Evolutionary conservation across 2,113 vertebrate species (phyloP), one percentile per base, ranked within the genome.

Genomic region (Gadus macrocephalus): DNA sequence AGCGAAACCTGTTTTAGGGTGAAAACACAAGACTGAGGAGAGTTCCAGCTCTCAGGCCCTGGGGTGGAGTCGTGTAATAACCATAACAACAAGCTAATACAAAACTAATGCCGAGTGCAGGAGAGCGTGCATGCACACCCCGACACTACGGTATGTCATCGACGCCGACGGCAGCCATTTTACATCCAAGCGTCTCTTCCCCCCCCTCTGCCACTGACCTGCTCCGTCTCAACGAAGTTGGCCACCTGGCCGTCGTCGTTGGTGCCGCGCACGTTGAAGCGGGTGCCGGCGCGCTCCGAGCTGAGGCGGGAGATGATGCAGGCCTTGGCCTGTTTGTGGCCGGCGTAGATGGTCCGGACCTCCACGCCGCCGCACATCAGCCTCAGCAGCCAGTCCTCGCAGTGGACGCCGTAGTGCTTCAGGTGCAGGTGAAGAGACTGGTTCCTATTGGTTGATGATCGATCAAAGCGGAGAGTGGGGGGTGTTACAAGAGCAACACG

Each of bases 331-430:
- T 99, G 97, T 83, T 96, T 97, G 85, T 99, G 97, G 14, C 96
- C 97, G 0, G 97, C 96, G 73, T 99, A 98, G 86, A 99, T 97
- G 2, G 97, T 99, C 74, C 97, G 91, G 82, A 99, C 92, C 89
- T 98, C 97, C 62, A 99, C 97, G 25, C 97, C 97, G 0, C 97
- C 97, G 65, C 97, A 99, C 97, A 99, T 98, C 77, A 98, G 92
- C 14, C 96, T 93, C 68, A 99, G 79, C 65, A 98, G 75, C 97
- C 97, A 99, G 80, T 98, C 96, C 0, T 96, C 96, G 66, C 97
- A 99, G 81, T 95, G 96, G 71, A 99, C 96, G 1, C 96, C 97
- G 0, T 97, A 98, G 87, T 99, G 97, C 81, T 98, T 98, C 78
- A 99, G 90, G 81, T 98, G 97, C 64, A 99, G 87, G 81, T 99